Evolutionary conservation across 2,888 invertebrate genomes (phyloP).

Genomic region (Stegana nigrithorax): DNA sequence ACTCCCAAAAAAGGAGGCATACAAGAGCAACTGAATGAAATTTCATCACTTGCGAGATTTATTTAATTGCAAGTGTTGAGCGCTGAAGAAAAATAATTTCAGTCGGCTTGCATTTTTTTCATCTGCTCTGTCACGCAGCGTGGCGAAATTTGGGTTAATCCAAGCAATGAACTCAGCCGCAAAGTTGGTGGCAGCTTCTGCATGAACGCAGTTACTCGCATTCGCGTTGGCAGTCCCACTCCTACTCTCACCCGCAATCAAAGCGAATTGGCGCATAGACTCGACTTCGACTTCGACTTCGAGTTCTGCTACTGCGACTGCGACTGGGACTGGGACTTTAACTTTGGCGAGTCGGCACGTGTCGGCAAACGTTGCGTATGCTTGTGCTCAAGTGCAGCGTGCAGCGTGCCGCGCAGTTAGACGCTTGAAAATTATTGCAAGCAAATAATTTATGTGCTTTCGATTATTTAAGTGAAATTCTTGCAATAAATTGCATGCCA

Average conservation of each 20-base stretch:
- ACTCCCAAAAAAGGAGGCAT: background rate
- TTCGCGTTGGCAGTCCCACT: no score
- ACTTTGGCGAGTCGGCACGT: no score
- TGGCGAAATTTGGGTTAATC: constrained; percentile 5
- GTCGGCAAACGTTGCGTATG: no score
- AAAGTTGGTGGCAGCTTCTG: background rate
- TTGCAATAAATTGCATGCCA: background rate
- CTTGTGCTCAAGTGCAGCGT: constrained; percentile 7
- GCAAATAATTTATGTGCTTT: constrained; percentile 17
- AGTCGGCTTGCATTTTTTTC: constrained; percentile 1
- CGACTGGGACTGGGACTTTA: no score
- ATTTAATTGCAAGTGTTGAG: background rate
- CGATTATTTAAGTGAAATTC: constrained; percentile 11
- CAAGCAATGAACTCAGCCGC: constrained; percentile 5
- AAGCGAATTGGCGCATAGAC: background rate
- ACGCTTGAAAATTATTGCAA: no score
- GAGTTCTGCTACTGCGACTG: no score
- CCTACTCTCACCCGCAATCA: background rate
- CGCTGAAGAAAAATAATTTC: background rate
- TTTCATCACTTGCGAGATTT: no score
- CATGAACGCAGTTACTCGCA: background rate
- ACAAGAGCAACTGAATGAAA: background rate
- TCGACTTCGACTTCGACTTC: no score
- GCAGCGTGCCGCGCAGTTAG: no score
- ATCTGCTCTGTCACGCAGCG: background rate